Base-by-base conservation (phyloP, 1,140 invertebrate species). In the Drosophila trapezifrons region DNA sequence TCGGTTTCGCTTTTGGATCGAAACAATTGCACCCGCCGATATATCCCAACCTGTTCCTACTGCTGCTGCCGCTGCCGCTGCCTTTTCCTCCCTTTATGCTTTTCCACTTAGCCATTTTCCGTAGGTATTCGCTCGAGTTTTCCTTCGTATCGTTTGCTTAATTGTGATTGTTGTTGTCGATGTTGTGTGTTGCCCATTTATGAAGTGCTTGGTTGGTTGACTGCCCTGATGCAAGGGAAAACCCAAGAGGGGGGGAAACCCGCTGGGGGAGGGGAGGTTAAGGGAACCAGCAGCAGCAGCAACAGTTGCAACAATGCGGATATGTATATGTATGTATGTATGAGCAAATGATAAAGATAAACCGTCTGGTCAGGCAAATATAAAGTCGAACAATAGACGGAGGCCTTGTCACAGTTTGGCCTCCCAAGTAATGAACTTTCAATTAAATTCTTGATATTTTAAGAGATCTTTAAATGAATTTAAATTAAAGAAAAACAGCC, bases 111-210 rank as follows among this genome's bases (percentile, higher is more conserved):
- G 80, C 74, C 80, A 83, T 78, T 73, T 80, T 73, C 80, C 74
- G 77, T 32, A 54, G 51, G 51, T 54, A 15, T 52, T 52, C 49
- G 49, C 51, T 10, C 20, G 12, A 54, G 13, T 54, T 54, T 54
- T 54, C 51, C 51, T 22, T 22, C 51, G 51, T 54, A 69, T 85
- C 76, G 80, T 80, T 85, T 84, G 51, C 71, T 84, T 84, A 84
- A 84, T 84, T 84, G 82, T 78, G 51, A 47, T 37, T 72, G 73
- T 54, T 63, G 76, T 58, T 78, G 64, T 51, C 63, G 62, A 59
- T 72, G 46, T 37, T 77, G n/a, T n/a, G n/a, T n/a, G 75, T 45
- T 84, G 77, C 45, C 80, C 80, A 74, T 74, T 85, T 85, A 86
- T 86, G 82, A 85, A 84, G 67, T 85, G 82, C 8, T 51, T 51